Evolutionary conservation across 2,797 vertebrate species (phyloP).

Genomic region (Hipposideros larvatus): DNA sequence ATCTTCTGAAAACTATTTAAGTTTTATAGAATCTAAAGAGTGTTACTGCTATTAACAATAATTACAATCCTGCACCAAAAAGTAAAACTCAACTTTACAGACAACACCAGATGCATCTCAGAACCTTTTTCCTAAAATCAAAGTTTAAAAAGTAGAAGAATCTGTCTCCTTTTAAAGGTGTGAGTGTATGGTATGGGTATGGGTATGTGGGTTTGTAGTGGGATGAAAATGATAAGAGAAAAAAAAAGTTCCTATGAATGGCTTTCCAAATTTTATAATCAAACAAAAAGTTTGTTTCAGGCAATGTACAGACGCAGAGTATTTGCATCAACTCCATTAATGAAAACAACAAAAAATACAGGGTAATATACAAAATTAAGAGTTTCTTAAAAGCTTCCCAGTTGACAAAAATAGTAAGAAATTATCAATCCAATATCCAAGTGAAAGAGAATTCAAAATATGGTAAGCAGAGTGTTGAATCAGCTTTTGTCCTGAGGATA

Average conservation of each 20-base stretch:
- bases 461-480: background rate
- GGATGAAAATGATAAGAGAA: background rate
- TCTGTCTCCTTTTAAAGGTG: constrained; percentile 49
- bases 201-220: background rate
- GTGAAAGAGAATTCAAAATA: background rate
- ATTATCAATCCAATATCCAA: constrained; percentile 36
- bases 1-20: constrained; percentile 71
- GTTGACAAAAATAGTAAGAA: constrained; percentile 6
- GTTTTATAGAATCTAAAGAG: constrained; percentile 67
- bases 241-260: constrained; percentile 11
- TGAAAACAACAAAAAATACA: constrained; percentile 39
- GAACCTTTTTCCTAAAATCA: constrained; percentile 28
- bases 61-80: constrained; percentile 76
- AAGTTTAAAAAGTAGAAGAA: constrained; percentile 54
- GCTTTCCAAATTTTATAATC: constrained; percentile 40
- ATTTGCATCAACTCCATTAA: background rate
- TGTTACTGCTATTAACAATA: constrained; percentile 75
- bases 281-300: constrained; percentile 54
- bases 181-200: background rate
- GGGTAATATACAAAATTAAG: background rate
- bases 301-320: background rate
- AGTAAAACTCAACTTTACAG: constrained; percentile 52
- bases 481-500: background rate
- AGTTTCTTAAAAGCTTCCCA: constrained; percentile 13
- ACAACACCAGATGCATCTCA: constrained; percentile 47